Evolutionary conservation across 2,888 invertebrate species (phyloP), one percentile per base, ranked within the genome.

Genomic region (Acronicta aceris): DNA sequence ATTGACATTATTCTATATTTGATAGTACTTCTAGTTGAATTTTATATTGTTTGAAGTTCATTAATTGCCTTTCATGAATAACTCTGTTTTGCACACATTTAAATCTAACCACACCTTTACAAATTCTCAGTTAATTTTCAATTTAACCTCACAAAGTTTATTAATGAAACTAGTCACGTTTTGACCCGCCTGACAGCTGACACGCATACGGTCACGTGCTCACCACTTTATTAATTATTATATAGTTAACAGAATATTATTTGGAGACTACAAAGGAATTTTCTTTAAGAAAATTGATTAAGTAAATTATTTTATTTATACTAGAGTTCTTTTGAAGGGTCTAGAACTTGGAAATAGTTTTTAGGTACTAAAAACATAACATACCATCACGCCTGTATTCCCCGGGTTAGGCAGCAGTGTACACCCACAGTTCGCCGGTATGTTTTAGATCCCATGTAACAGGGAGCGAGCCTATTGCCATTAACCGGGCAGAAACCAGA

Each of bases 141-240:
- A 13, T 17, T 49, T 47, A 33, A 6, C 5, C 38, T n/a, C 2
- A 16, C 15, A 7, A 12, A 46, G 13, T 45, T 16, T 65, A 43
- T 51, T 58, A 52, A 48, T 71, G 51, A 56, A 48, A 53, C 21
- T 27, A 17, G 47, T 67, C 47, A 62, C 47, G 53, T 66, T 56
- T 58, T 21, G 8, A 53, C 53, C 49, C 30, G 12, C 33, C 53
- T 51, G 47, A 10, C 36, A 42, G 45, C 43, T 52, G 48, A 38
- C 51, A 36, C 17, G 25, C 40, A 16, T 48, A 21, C 3, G 41
- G 16, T 54, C 51, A 58, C 43, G 54, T 51, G 36, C 40, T 9
- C 51, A 60, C 41, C 51, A 30, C 17, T 58, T 16, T 16, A 55
- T 48, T 36, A 30, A 38, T 10, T 52, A 56, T 41, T 47, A 48